phyloP scores from a whole-genome alignment of 2,888 invertebrate genomes.

The Neoascia interrupta region DNA sequence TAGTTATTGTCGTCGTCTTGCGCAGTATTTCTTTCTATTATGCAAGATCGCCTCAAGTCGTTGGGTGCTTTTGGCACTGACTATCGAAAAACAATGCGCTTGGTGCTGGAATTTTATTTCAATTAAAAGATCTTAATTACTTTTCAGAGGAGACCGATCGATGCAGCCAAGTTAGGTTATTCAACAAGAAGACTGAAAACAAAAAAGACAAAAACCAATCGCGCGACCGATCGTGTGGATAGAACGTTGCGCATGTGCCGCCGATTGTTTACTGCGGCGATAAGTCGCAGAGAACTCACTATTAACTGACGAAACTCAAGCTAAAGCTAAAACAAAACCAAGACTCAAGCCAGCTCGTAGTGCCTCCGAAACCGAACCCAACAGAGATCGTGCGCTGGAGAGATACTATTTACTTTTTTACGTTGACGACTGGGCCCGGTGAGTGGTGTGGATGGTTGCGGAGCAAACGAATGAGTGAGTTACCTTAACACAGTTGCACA shows the following conservation, averaged over 20 bases:
- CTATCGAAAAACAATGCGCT: no score
- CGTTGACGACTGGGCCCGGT: constrained; percentile 27
- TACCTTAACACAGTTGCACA: constrained; percentile 57
- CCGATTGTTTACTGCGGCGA: constrained; percentile 73
- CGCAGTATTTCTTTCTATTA: constrained; percentile 55
- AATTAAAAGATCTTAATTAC: constrained; percentile 41
- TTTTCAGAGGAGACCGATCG: constrained; percentile 32
- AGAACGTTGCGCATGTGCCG: constrained; percentile 73
- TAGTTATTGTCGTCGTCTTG: constrained; percentile 39
- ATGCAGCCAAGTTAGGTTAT: constrained; percentile 38
- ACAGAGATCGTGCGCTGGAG: constrained; percentile 36
- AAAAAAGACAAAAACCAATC: constrained; percentile 29
- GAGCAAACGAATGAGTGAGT: constrained; percentile 41
- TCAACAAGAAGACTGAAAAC: constrained; percentile 2
- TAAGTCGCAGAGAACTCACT: constrained; percentile 72
- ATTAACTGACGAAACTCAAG: constrained; percentile 68
- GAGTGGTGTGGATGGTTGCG: constrained; percentile 45
- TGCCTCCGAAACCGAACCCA: constrained; percentile 42
- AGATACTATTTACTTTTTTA: constrained; percentile 36
- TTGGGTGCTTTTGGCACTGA: constrained; percentile 13
- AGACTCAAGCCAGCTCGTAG: constrained; percentile 36
- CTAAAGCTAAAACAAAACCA: constrained; percentile 33
- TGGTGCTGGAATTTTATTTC: no score
- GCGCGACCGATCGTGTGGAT: constrained; percentile 58
- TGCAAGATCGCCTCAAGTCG: constrained; percentile 49